Evolutionary conservation across 1,140 invertebrate genomes (phyloP).

Genomic region (Polypedilum pembai): DNA sequence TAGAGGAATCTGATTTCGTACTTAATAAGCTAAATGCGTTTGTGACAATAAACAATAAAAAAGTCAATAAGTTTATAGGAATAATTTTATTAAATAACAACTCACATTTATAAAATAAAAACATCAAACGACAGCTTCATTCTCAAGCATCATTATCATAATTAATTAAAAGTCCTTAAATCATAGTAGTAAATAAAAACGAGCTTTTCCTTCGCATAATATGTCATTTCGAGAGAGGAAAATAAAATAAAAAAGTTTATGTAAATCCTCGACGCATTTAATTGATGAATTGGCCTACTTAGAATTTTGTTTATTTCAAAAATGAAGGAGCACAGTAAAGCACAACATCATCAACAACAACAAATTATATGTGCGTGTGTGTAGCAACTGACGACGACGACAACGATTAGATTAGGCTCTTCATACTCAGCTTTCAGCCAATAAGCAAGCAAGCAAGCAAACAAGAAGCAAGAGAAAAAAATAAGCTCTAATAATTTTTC

Average conservation of each 20-base stretch:
- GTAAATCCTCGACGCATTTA: constrained; percentile 2
- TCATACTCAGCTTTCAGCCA: not conserved
- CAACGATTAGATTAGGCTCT: not conserved
- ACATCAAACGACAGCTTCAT: not conserved
- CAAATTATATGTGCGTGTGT: not conserved
- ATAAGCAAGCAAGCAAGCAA: no score
- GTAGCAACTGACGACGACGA: constrained; percentile 6
- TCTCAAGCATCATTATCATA: not conserved
- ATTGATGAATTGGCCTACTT: constrained; percentile 6
- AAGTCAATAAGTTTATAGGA: no score
- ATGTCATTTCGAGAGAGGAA: not conserved
- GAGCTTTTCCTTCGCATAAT: constrained; percentile 8
- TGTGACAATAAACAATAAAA: no score
- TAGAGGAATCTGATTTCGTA: no score
- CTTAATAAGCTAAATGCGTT: no score
- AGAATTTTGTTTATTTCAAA: not conserved
- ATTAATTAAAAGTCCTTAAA: not conserved
- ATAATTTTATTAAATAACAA: no score
- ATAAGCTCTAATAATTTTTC: constrained; percentile 19
- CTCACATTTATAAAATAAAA: no score
- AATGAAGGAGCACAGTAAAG: not conserved
- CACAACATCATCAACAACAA: constrained; percentile 1
- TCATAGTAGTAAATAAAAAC: not conserved
- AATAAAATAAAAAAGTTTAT: no score
- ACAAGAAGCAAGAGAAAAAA: not conserved